Base-by-base conservation (phyloP, 2,888 invertebrate species). In the Lepidocyrtinus sp. region DNA sequence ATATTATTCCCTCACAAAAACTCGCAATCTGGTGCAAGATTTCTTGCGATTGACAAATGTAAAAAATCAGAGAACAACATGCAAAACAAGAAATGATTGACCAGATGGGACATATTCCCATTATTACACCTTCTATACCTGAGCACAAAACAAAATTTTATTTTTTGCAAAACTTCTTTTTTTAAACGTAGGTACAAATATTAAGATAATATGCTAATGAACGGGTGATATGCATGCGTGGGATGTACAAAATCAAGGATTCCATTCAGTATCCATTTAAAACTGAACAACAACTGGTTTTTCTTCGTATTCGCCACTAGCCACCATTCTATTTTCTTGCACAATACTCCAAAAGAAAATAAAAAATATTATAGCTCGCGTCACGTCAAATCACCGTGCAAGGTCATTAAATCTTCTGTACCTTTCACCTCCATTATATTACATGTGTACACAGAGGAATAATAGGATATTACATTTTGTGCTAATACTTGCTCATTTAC, bases 391-490 rank as follows among this genome's bases (percentile, higher is more conserved):
- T 65, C 27, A 67, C 12, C 27, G n/a, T 25, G 36, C 36, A 71
- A 71, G 71, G 36, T 62, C 71, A 71, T 71, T 71, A 71, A 65
- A 71, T 61, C 61, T 21, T 27, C 61, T 19, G 7, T 64, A 64
- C 64, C 27, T 64, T 64, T 64, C 64, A 64, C 64, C 64, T 64
- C 19, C 27, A 17, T 27, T 36, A 12, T 36, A 36, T 36, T 36
- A 36, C 12, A 36, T 36, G n/a, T n/a, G n/a, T n/a, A n/a, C n/a
- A n/a, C n/a, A n/a, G n/a, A n/a, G n/a, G n/a, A n/a, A n/a, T n/a
- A n/a, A n/a, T n/a, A n/a, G n/a, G n/a, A n/a, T n/a, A n/a, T n/a
- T n/a, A n/a, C n/a, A n/a, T n/a, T n/a, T n/a, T n/a, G n/a, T n/a
- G n/a, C n/a, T n/a, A n/a, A n/a, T n/a, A n/a, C n/a, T n/a, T n/a